Base-by-base conservation (phyloP, 2,888 invertebrate species). In the Phalera bucephala region DNA sequence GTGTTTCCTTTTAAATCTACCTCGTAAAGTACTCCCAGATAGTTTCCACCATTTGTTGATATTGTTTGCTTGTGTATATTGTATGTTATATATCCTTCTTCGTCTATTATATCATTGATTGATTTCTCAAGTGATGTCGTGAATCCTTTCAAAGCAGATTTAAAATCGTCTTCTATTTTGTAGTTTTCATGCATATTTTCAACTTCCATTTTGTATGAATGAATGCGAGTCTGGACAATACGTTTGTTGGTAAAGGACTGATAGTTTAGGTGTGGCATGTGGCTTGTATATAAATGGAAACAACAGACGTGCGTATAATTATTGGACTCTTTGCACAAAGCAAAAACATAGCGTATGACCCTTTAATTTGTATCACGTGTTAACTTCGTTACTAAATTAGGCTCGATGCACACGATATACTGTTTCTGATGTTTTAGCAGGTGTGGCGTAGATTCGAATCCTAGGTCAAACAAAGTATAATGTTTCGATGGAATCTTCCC, bases 1-100 rank as follows among this genome's bases (percentile, higher is more conserved):
- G 74, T 72, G 50, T 47, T 40, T 9, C 73, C 79, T 46, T 52
- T 64, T 1, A 76, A 45, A 17, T 68, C 59, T 3, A 74, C 51
- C 55, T 64, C 66, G 31, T 53, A 66, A 3, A 76, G 39, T 2
- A 36, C 35, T 2, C 62, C 73, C 1, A 76, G 40, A 31, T 63
- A 80, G 36, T 65, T 76, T 1, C 66, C 71, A 5, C 78, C 76
- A 19, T 64, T 54, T 0, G 68, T 56, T 0, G 61, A 41, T 2
- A 72, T 7, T 10, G 7, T 10, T 17, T 20, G 4, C 19, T 29
- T 32, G 9, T 38, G 49, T 33, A 38, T 27, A 25, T 43, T 27
- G 0, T 46, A 43, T n/a, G 25, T 22, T 1, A 33, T n/a, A 22
- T 29, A 29, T 7, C 11, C 29, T 19, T 29, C 19, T 11, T 19